Evolutionary conservation across 2,888 invertebrate species (phyloP).

Genomic region (Watsonalla binaria): DNA sequence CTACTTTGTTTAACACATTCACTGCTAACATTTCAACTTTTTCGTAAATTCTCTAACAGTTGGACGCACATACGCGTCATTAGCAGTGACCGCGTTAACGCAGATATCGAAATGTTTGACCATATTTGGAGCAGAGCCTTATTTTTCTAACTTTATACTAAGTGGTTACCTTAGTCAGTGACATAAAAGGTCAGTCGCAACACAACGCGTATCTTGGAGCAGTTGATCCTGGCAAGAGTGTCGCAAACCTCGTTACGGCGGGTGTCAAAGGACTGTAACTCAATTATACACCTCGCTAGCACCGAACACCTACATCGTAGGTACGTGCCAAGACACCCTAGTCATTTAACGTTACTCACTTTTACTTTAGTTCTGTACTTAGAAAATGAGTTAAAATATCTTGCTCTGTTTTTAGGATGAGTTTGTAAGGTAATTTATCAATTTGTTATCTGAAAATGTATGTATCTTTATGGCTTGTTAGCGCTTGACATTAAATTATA

Average conservation of each 20-base stretch:
- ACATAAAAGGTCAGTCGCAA: constrained; percentile 11
- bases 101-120: no score
- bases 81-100: no score
- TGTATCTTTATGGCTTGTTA: no score
- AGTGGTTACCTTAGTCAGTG: neutral
- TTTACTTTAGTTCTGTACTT: constrained; percentile 23
- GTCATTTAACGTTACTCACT: constrained; percentile 4
- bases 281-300: constrained; percentile 63
- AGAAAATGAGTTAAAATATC: constrained; percentile 29
- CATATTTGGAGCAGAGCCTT: no score
- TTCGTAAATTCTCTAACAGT: no score
- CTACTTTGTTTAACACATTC: no score
- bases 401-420: neutral
- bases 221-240: constrained; percentile 2
- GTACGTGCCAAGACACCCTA: constrained; percentile 6
- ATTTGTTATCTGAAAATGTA: no score
- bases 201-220: constrained; percentile 17
- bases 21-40: no score
- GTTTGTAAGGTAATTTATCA: no score
- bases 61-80: no score
- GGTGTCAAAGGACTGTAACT: constrained; percentile 75
- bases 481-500: no score
- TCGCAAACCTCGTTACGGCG: constrained; percentile 70
- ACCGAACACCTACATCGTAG: neutral
- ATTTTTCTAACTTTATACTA: neutral